phyloP scores from a whole-genome alignment of 2,888 invertebrate species.

The Cyclophora albipunctata region DNA sequence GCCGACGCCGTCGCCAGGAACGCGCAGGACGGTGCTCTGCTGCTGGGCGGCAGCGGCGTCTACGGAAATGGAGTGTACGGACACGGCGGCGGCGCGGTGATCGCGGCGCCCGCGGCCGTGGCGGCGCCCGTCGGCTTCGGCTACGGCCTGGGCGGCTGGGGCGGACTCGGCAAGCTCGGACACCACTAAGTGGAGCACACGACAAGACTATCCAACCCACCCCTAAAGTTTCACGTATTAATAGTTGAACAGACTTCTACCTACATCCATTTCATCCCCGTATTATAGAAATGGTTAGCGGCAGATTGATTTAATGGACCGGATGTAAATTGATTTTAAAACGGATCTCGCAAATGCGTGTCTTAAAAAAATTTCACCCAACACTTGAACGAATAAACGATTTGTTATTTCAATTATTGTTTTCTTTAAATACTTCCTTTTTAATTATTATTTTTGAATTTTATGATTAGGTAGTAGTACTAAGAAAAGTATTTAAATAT shows the following conservation, averaged over 20 bases:
- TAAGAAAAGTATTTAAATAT: background rate
- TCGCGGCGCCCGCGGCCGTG: slow-evolving; percentile 21
- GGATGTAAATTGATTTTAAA: slow-evolving; percentile 37
- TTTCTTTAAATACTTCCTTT: slow-evolving; percentile 2
- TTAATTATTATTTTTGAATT: background rate
- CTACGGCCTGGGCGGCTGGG: background rate
- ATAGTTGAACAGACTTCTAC: slow-evolving; percentile 48
- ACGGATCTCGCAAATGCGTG: slow-evolving; percentile 31
- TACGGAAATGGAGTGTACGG: slow-evolving; percentile 15
- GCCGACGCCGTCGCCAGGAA: slow-evolving; percentile 53
- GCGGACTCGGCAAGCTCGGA: slow-evolving; percentile 5
- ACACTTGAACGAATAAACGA: slow-evolving; percentile 11
- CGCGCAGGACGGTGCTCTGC: slow-evolving; percentile 30
- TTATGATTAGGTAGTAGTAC: background rate
- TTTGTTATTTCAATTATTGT: slow-evolving; percentile 1
- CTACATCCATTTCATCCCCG: slow-evolving; percentile 56
- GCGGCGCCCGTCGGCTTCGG: slow-evolving; percentile 14
- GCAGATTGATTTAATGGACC: slow-evolving; percentile 48
- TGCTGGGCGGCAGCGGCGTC: slow-evolving; percentile 39
- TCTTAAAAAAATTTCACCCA: slow-evolving; percentile 40
- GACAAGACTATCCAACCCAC: slow-evolving; percentile 8
- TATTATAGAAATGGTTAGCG: slow-evolving; percentile 58
- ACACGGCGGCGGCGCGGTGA: slow-evolving; percentile 26
- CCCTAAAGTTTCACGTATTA: slow-evolving; percentile 28
- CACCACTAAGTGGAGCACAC: slow-evolving; percentile 13